Evolutionary conservation across 2,888 invertebrate species (phyloP).

Genomic region (Protonemura montana): DNA sequence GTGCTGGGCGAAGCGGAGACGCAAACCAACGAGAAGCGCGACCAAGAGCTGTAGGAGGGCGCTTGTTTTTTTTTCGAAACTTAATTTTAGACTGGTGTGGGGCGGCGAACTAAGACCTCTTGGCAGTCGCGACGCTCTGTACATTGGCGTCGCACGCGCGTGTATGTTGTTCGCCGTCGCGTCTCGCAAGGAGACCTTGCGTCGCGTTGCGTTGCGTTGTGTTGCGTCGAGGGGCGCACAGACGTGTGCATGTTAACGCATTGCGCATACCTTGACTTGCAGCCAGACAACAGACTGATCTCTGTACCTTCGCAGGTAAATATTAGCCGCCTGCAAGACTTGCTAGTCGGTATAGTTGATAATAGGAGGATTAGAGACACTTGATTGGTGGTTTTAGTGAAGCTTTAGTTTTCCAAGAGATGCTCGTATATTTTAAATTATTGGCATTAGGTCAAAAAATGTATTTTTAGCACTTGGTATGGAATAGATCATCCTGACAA

Average conservation of each 20-base stretch:
- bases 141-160: neutral
- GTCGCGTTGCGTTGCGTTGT: too few relatives aligned
- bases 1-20: too few relatives aligned
- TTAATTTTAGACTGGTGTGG: constrained; percentile 16
- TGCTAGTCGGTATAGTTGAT: too few relatives aligned
- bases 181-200: neutral
- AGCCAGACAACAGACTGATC: too few relatives aligned
- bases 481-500: neutral
- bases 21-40: neutral
- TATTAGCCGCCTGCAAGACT: too few relatives aligned
- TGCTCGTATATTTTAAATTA: neutral
- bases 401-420: too few relatives aligned
- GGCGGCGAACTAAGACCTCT: constrained; percentile 17
- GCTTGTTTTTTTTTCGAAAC: neutral
- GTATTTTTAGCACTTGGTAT: neutral
- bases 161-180: neutral
- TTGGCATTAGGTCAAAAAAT: neutral
- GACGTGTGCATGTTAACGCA: too few relatives aligned
- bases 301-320: too few relatives aligned
- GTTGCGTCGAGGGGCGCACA: too few relatives aligned
- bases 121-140: constrained; percentile 7
- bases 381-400: too few relatives aligned
- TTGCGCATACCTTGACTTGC: too few relatives aligned
- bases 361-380: too few relatives aligned
- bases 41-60: neutral